Base-by-base conservation (phyloP, 1,140 invertebrate species). In the Fopius arisanus region DNA sequence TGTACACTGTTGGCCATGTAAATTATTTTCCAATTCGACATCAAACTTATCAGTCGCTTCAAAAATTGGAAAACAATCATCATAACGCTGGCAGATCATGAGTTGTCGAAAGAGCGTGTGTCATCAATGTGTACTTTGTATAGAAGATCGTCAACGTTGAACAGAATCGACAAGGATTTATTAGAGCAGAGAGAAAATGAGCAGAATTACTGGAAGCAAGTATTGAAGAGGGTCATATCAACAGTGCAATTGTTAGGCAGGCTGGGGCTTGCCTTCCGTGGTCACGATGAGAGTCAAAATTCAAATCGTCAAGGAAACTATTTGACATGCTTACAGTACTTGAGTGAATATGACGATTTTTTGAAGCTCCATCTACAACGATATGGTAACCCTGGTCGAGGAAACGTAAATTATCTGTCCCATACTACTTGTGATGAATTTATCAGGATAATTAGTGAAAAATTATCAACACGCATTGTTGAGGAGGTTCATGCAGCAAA, bases 361-460 rank as follows among this genome's bases (percentile, higher is more conserved):
- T n/a, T n/a, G n/a, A n/a, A n/a, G n/a, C n/a, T n/a, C n/a, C 83
- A 87, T 71, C 79, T 84, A 75, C 16, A 71, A 63, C 62, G 70
- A 41, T 82, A 78, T 77, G 79, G 80, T 41, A 85, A 85, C 80
- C 67, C 41, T 67, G 84, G 82, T 67, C 65, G 43, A 41, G 82
- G 82, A 68, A 77, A 71, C 71, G 77, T 77, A n/a, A 74, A 67
- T 66, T 86, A 85, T 75, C 73, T 85, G 41, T 86, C 83, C 16
- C 67, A 62, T 48, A 81, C 65, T 16, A 83, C 82, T 63, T 86
- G 79, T 73, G 77, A 83, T 69, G 78, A 84, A 76, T 78, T 86
- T 75, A 84, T 85, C 75, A 28, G 73, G 9, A 69, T 83, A 41
- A 77, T 83, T 70, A 78, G 66, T 28, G 54, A 65, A 29, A 73